Evolutionary conservation across 2,113 vertebrate species (phyloP), one percentile per base, ranked within the genome.

Genomic region (Bungarus multicinctus): DNA sequence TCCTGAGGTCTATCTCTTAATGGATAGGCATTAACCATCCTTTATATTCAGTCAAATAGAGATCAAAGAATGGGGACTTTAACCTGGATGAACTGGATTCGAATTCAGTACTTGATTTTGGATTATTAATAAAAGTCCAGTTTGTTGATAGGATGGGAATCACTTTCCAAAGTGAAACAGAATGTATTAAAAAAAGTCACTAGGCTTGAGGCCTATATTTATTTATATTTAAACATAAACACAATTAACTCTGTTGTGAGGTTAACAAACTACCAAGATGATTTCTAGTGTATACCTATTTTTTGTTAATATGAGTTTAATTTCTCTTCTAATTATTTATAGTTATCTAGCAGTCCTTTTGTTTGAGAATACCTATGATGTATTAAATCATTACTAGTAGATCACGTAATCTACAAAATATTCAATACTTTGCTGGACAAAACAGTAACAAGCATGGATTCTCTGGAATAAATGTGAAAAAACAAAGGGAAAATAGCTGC

Each of bases 261-360:
- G 7, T 45, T 60, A 89, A 89, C 43, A 47, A 60, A 88, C n/a
- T 88, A 89, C 7, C 30, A 39, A 22, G 23, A 39, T 23, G 69
- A 54, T 93, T 94, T 92, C 43, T 2, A 11, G 5, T 88, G 0
- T 45, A 47, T 34, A 88, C 0, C 0, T 92, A 53, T 47, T 92
- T 0, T 30, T 88, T 57, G 39, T 94, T 74, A 22, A 86, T 45
- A 54, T 1, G 0, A 39, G 25, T 92, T 45, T 58, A 93, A 86
- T 91, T 54, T 69, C 54, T 87, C 64, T 88, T 23, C 47, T 93
- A 94, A 96, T 64, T 94, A 91, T 53, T 86, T 94, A 52, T 94
- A 96, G 85, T 86, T 95, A 45, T 3, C 69, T 43, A 53, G 57
- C 3, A 0, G 86, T 55, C 92, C 34, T 60, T 94, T 55, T 47